Evolutionary conservation across 2,113 vertebrate genomes (phyloP).

Genomic region (Mellivora capensis): DNA sequence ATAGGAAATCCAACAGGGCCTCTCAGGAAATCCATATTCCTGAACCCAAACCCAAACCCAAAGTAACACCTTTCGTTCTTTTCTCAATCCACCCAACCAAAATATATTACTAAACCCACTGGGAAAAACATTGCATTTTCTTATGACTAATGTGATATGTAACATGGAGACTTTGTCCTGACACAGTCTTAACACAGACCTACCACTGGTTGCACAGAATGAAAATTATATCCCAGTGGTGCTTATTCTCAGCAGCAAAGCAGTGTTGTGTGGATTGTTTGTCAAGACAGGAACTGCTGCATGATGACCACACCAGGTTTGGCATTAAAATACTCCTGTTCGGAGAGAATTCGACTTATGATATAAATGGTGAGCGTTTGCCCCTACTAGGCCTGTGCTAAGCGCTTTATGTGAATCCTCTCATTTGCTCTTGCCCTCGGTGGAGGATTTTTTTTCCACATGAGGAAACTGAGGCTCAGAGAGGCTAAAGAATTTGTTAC

Average conservation of each 20-base stretch:
- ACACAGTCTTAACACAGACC: not conserved
- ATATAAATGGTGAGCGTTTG: not conserved
- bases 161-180: not conserved
- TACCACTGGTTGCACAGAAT: not conserved
- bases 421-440: not conserved
- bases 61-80: not conserved
- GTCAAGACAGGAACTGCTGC: not conserved
- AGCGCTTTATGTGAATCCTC: not conserved
- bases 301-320: not conserved
- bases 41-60: not conserved
- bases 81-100: not conserved
- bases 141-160: not conserved
- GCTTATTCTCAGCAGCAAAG: not conserved
- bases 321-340: not conserved
- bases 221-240: not conserved
- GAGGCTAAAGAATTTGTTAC: not conserved
- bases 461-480: not conserved
- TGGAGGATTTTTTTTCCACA: constrained; percentile 1
- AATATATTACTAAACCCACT: not conserved
- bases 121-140: not conserved
- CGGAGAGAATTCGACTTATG: not conserved
- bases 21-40: not conserved
- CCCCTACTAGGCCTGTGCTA: not conserved
- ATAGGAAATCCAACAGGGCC: not conserved
- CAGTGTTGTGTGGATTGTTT: not conserved